These are phyloP conservation scores for Chaenocephalus aceratus DNA, from an alignment of 2,113 vertebrate species.

Conservation along the genomic window DNA sequence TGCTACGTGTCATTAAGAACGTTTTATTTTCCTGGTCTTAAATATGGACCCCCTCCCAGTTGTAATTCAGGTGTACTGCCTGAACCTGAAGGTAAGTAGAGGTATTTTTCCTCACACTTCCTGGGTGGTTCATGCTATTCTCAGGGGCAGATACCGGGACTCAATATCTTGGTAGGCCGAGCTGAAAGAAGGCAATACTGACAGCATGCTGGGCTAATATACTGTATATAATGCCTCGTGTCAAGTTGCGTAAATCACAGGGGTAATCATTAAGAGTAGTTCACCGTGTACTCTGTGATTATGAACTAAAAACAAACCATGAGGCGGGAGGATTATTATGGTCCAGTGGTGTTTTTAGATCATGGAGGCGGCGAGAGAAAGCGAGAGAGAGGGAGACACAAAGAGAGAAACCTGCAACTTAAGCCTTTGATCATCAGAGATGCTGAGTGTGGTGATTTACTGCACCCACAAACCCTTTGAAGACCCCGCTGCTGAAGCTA, in stretches of 20 bases:
- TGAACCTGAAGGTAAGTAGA: neutral
- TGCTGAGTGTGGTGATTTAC: constrained; percentile 67
- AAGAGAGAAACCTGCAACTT: constrained; percentile 40
- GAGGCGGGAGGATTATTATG: constrained; percentile 51
- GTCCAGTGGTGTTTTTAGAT: constrained; percentile 66
- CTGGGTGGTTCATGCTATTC: neutral
- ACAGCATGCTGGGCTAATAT: constrained; percentile 42
- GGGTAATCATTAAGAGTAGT: constrained; percentile 71
- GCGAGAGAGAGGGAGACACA: constrained; percentile 19
- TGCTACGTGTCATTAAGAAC: too few species aligned
- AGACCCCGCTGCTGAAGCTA: constrained; percentile 31
- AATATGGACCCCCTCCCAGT: too few species aligned
- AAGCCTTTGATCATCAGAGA: constrained; percentile 70
- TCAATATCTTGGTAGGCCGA: constrained; percentile 9
- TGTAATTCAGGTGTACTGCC: neutral
- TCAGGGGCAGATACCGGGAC: neutral
- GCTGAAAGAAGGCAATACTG: constrained; percentile 10
- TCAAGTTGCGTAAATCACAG: constrained; percentile 62
- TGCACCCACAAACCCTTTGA: constrained; percentile 70
- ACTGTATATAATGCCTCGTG: constrained; percentile 37
- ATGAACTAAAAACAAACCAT: constrained; percentile 62
- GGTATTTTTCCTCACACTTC: neutral
- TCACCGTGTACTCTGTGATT: constrained; percentile 64
- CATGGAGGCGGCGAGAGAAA: constrained; percentile 6
- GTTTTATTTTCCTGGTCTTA: too few species aligned